Percentiles rank a stretch among this genome's conserved stretches.
Conservation (phyloP, 2,888 invertebrate species). For the Machimus atricapillus region DNA sequence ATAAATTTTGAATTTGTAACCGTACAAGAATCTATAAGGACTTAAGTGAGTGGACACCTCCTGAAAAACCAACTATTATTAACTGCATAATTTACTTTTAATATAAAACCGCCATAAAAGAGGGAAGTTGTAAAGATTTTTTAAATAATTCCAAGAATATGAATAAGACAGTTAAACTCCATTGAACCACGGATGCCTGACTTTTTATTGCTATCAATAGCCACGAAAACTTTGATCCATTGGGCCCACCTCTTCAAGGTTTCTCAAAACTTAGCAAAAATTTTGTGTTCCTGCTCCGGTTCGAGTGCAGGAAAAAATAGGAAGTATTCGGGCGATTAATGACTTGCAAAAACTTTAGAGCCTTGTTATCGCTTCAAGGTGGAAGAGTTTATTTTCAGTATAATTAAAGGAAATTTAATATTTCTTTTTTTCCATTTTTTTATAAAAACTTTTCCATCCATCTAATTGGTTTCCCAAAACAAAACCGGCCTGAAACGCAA, state of each 20-base stretch:
- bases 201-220: not conserved
- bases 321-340: not conserved
- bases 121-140: not conserved
- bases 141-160: not conserved
- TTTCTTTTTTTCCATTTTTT: not conserved
- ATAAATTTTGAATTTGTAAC: too few relatives aligned
- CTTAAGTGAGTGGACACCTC: too few relatives aligned
- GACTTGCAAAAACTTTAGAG: not conserved
- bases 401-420: not conserved
- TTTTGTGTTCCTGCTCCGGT: not conserved
- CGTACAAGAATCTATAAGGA: too few relatives aligned
- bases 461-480: not conserved
- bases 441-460: not conserved
- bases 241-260: not conserved
- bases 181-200: not conserved
- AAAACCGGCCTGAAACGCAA: not conserved
- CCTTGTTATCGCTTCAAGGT: not conserved
- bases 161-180: not conserved
- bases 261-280: not conserved
- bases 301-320: not conserved
- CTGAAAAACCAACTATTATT: too few relatives aligned
- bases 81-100: too few relatives aligned
- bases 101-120: not conserved
- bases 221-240: not conserved
- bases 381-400: not conserved